These are phyloP conservation scores for Hippocampus abdominalis DNA, from an alignment of 2,113 vertebrate species.

Conservation along the genomic window DNA sequence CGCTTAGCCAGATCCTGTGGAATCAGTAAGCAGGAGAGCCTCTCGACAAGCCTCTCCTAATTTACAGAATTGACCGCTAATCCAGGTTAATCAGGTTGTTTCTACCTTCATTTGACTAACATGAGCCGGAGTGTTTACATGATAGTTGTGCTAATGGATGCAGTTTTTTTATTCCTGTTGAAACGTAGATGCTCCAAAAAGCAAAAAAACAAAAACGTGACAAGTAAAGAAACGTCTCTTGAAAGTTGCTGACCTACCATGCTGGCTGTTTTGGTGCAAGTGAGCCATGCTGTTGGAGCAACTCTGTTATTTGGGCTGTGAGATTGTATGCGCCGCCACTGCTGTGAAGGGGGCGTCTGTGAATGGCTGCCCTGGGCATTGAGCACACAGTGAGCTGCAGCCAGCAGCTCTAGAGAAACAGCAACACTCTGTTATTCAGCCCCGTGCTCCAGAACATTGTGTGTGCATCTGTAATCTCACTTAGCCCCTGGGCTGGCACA, in stretches of 20 bases:
- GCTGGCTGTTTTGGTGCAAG: conserved; percentile 24
- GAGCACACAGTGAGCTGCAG: conserved; percentile 60
- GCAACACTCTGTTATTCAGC: conserved; percentile 65
- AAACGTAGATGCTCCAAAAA: conserved; percentile 24
- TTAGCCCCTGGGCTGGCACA: conserved; percentile 54
- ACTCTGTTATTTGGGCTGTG: conserved; percentile 54
- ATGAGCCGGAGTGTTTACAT: conserved; percentile 31
- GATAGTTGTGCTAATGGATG: conserved; percentile 38
- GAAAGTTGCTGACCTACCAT: conserved; percentile 21
- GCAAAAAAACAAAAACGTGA: background rate
- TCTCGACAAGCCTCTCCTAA: conserved; percentile 11
- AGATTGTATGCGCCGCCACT: conserved; percentile 35
- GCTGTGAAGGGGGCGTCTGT: conserved; percentile 51
- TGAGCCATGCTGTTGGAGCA: conserved; percentile 39
- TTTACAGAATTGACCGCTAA: conserved; percentile 27
- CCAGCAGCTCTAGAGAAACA: conserved; percentile 57
- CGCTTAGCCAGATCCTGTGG: background rate
- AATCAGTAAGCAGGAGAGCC: conserved; percentile 11
- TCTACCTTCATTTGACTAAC: conserved; percentile 37
- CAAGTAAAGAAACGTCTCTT: conserved; percentile 17
- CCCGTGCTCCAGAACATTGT: conserved; percentile 68
- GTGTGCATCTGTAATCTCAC: conserved; percentile 71
- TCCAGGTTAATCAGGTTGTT: conserved; percentile 44
- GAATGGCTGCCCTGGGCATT: conserved; percentile 65
- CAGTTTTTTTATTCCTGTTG: conserved; percentile 30